Conservation (phyloP, 2,888 invertebrate species). For the Diarsia rubi region DNA sequence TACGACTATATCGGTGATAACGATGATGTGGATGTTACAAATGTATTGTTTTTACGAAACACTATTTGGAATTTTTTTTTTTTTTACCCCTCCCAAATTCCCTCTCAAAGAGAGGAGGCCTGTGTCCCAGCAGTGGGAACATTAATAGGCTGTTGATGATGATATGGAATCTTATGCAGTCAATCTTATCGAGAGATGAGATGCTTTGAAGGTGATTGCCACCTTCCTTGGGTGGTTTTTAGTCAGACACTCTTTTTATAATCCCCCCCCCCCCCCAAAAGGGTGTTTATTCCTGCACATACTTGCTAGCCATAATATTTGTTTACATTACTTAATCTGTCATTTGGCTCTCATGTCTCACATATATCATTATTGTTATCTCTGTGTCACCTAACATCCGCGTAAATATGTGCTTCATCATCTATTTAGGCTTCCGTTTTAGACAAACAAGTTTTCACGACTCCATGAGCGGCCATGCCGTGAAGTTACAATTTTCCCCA, state of each 20-base stretch:
- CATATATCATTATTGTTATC: slow-evolving; percentile 12
- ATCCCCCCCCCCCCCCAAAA: no score
- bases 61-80: no score
- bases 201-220: neutral
- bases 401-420: slow-evolving; percentile 30
- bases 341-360: neutral
- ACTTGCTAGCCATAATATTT: neutral
- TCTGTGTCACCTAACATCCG: neutral
- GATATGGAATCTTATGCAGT: no score
- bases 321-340: neutral
- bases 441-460: slow-evolving; percentile 69
- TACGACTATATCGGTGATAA: neutral
- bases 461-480: slow-evolving; percentile 22
- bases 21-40: neutral
- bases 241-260: no score
- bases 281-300: neutral
- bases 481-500: slow-evolving; percentile 35
- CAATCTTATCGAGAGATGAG: neutral
- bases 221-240: no score
- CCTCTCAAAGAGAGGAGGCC: no score
- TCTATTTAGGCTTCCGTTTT: slow-evolving; percentile 24
- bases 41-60: no score
- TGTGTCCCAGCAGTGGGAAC: no score
- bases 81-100: no score
- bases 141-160: no score